phyloP scores from a whole-genome alignment of 2,888 invertebrate species.

The Stegana nigrithorax region DNA sequence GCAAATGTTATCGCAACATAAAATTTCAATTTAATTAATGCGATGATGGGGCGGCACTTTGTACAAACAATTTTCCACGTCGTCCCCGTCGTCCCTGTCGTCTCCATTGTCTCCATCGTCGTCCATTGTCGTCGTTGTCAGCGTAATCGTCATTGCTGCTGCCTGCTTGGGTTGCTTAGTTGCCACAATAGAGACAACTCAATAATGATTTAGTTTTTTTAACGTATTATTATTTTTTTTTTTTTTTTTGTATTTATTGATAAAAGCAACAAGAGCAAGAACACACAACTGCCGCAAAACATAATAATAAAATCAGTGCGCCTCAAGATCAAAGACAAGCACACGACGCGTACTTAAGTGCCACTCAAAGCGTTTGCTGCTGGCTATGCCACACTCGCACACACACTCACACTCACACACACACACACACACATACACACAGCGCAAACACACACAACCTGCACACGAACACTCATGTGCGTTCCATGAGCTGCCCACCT shows the following conservation, averaged over 20 bases:
- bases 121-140: too few relatives aligned
- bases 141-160: not conserved
- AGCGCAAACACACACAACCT: not conserved
- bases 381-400: too few relatives aligned
- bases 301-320: not conserved
- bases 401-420: not conserved
- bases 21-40: too few relatives aligned
- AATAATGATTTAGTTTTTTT: not conserved
- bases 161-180: not conserved
- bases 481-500: too few relatives aligned
- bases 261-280: not conserved
- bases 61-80: too few relatives aligned
- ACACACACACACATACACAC: not conserved
- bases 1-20: too few relatives aligned
- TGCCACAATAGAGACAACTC: not conserved
- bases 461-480: not conserved
- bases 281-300: not conserved
- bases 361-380: too few relatives aligned
- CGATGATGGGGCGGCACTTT: too few relatives aligned
- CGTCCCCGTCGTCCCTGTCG: not conserved
- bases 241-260: not conserved
- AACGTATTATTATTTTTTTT: not conserved
- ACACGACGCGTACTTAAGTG: not conserved
- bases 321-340: too few relatives aligned
- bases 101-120: too few relatives aligned